These are phyloP conservation scores for Donacobius atricapilla DNA, from an alignment of 2,113 vertebrate species.

Conservation along the genomic window DNA sequence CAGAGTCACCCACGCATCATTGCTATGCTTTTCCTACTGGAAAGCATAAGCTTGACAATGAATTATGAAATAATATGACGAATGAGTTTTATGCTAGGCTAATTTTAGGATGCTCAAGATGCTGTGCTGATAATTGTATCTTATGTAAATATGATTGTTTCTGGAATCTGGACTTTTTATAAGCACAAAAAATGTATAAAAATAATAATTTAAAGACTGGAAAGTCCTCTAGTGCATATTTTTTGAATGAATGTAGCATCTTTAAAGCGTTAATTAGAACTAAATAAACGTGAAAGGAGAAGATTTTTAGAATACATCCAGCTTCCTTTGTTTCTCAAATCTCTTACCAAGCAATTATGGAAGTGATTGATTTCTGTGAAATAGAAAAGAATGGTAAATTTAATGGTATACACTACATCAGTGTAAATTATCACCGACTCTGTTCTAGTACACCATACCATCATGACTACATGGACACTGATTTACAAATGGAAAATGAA, in stretches of 20 bases:
- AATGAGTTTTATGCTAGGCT: neutral
- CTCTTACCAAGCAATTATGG: neutral
- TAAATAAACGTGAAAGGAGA: neutral
- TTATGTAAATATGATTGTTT: neutral
- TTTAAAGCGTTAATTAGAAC: neutral
- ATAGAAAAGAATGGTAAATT: neutral
- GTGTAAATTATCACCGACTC: neutral
- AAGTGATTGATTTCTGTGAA: neutral
- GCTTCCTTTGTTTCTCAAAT: neutral
- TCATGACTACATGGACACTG: neutral
- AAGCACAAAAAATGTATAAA: neutral
- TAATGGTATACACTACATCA: rapidly evolving
- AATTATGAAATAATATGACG: constrained; percentile 20
- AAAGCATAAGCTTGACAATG: neutral
- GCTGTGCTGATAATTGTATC: neutral
- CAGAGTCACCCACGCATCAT: neutral
- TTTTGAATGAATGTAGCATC: neutral
- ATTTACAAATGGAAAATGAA: neutral
- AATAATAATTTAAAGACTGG: neutral
- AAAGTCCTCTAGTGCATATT: neutral
- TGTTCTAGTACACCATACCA: neutral
- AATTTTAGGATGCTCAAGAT: neutral
- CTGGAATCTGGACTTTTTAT: neutral
- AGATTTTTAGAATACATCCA: neutral
- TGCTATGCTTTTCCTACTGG: neutral